A percentile compares a stretch with the other conserved stretches of the same genome.
These are phyloP conservation scores for Petrosia ficiformis DNA, from an alignment of 37 sponge, comb jelly and placozoan genomes.

Conservation along the genomic window DNA sequence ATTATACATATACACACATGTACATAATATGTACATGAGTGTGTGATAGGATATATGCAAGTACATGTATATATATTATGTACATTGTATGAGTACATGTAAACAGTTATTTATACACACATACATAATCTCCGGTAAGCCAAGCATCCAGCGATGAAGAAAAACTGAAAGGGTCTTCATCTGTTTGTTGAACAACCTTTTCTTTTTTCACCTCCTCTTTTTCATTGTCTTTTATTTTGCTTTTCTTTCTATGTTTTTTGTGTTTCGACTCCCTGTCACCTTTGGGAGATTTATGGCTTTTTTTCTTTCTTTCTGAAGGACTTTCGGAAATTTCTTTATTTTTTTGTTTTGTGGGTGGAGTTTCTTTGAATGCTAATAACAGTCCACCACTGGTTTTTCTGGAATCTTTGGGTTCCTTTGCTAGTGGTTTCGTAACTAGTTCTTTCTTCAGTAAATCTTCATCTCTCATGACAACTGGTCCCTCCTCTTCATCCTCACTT, in stretches of 20 bases:
- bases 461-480: slow-evolving; percentile 5
- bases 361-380: slow-evolving; percentile 1
- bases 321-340: background rate
- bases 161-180: slow-evolving; percentile 31
- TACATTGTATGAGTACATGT: too few relatives aligned
- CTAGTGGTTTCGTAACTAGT: background rate
- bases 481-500: slow-evolving; percentile 46
- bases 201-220: background rate
- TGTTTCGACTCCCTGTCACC: background rate
- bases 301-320: too few relatives aligned
- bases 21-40: too few relatives aligned
- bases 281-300: background rate
- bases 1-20: too few relatives aligned
- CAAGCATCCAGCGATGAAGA: slow-evolving; percentile 51
- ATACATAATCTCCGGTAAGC: slow-evolving; percentile 32
- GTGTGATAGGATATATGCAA: too few relatives aligned
- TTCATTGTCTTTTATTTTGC: slow-evolving; percentile 23
- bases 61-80: too few relatives aligned
- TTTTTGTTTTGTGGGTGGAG: background rate
- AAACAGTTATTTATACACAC: too few relatives aligned
- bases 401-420: background rate
- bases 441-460: slow-evolving; percentile 3
- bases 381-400: slow-evolving; percentile 26
- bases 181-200: background rate
- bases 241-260: slow-evolving; percentile 11